These are phyloP conservation scores for Phainopepla nitens DNA, from an alignment of 2,113 vertebrate species.

Conservation along the genomic window DNA sequence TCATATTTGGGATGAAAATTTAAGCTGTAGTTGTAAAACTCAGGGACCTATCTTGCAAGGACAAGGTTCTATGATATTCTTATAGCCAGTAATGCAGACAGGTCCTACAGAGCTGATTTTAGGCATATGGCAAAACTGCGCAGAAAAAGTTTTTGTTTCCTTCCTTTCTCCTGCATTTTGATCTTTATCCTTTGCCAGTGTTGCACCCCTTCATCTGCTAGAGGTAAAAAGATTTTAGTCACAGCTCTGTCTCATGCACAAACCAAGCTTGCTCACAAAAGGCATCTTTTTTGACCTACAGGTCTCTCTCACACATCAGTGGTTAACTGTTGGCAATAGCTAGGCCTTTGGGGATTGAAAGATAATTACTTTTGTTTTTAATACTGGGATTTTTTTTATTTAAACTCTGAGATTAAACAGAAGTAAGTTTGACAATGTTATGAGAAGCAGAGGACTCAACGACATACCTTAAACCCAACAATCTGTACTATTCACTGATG, in stretches of 20 bases:
- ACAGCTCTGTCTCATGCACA: not conserved
- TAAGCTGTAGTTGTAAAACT: constrained; percentile 9
- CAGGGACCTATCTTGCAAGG: not conserved
- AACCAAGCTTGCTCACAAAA: not conserved
- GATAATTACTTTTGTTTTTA: not conserved
- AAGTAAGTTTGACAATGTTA: constrained; percentile 20
- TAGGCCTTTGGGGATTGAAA: not conserved
- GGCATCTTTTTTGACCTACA: not conserved
- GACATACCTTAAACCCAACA: constrained; percentile 24
- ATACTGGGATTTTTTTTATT: constrained; percentile 21
- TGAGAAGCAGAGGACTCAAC: constrained; percentile 21
- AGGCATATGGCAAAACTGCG: not conserved
- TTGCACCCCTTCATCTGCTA: not conserved
- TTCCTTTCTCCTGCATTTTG: not conserved
- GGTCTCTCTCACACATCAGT: not conserved
- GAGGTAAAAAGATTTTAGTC: not conserved
- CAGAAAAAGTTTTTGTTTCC: not conserved
- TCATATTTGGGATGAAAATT: constrained; percentile 46
- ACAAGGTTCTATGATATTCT: not conserved
- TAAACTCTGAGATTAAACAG: constrained; percentile 60
- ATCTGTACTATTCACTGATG: not conserved
- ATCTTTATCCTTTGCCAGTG: not conserved
- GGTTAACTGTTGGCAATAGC: constrained; percentile 3
- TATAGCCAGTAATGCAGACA: not conserved
- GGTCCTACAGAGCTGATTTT: not conserved